Evolutionary conservation across 1,140 invertebrate species (phyloP), one percentile per base, ranked within the genome.

Genomic region (Brachionus manjavacas): DNA sequence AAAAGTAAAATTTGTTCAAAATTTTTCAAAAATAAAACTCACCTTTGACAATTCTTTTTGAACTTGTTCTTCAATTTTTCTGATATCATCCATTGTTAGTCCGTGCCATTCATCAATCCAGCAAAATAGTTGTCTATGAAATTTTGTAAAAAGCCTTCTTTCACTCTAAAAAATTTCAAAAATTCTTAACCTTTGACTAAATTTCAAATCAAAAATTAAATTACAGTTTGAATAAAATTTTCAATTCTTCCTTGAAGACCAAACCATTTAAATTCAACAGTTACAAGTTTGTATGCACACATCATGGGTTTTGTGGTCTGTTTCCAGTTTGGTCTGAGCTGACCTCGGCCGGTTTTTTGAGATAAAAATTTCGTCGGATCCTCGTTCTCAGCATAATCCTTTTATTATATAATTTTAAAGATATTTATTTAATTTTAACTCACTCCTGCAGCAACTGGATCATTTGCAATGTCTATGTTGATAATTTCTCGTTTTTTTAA

Each of bases 261-360:
- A 88, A 97, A 98, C 97, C 97, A 99, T 91, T 98, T 99, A 91
- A 99, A 99, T 90, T 99, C 95, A 84, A 95, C 94, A 70, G 95
- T 96, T 74, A 99, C 97, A 85, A 99, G 91, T 91, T 99, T 99
- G 90, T 99, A 99, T 89, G 95, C 96, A 20, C 96, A 98, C 84
- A 84, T 84, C 4, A 78, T 31, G 23, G 84, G 84, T 70, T 66
- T 14, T 20, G 41, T 49, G n/a, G 35, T 79, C n/a, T 68, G 23
- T 23, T 23, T 35, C 85, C 85, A 85, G 2, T 87, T 85, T 14
- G 93, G 93, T 78, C 91, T 89, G 49, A 99, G 91, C 23, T 96
- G 96, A 14, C 97, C 97, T 86, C 97, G 92, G 52, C 95, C 95
- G 39, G 96, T 98, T 91, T 98, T 99, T 86, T 92, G 89, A 78